These are phyloP conservation scores for Megathymus violae DNA, from an alignment of 1,140 invertebrate genomes.

Conservation along the genomic window DNA sequence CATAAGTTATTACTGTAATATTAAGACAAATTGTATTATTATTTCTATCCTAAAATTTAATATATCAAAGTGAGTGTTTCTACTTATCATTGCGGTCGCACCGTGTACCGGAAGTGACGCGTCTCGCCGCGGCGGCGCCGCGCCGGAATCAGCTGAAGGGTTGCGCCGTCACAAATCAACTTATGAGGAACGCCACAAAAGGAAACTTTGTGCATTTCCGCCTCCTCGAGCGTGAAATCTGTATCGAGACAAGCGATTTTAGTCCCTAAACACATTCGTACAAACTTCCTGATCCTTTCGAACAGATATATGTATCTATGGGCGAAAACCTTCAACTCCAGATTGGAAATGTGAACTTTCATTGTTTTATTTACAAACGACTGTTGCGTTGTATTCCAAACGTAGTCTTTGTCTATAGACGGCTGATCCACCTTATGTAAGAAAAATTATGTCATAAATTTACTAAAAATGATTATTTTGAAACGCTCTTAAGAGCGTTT, in stretches of 20 bases:
- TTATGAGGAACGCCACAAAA: constrained; percentile 82
- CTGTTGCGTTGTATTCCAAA: constrained; percentile 11
- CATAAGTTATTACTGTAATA: too few relatives aligned
- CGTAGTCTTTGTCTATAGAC: too few relatives aligned
- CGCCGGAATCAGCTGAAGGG: constrained; percentile 64
- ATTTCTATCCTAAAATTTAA: too few relatives aligned
- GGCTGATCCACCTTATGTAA: too few relatives aligned
- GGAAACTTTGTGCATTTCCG: constrained; percentile 83
- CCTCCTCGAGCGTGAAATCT: constrained; percentile 74
- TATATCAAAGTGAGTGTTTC: too few relatives aligned
- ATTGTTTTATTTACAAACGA: constrained; percentile 13
- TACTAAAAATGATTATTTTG: too few relatives aligned
- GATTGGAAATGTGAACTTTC: constrained; percentile 9
- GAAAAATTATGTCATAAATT: too few relatives aligned
- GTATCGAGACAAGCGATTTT: constrained; percentile 51
- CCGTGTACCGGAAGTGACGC: constrained; percentile 73
- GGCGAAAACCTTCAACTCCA: background rate
- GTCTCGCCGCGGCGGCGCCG: constrained; percentile 72
- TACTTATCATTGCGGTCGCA: too few relatives aligned
- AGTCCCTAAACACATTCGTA: constrained; percentile 53
- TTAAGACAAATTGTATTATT: too few relatives aligned
- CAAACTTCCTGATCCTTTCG: constrained; percentile 34
- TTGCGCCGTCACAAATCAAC: constrained; percentile 82
- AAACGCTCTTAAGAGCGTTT: too few relatives aligned
- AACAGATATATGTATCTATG: constrained; percentile 24